These are phyloP conservation scores for Hoplostethus atlanticus DNA, from an alignment of 2,797 vertebrate genomes.

Conservation along the genomic window DNA sequence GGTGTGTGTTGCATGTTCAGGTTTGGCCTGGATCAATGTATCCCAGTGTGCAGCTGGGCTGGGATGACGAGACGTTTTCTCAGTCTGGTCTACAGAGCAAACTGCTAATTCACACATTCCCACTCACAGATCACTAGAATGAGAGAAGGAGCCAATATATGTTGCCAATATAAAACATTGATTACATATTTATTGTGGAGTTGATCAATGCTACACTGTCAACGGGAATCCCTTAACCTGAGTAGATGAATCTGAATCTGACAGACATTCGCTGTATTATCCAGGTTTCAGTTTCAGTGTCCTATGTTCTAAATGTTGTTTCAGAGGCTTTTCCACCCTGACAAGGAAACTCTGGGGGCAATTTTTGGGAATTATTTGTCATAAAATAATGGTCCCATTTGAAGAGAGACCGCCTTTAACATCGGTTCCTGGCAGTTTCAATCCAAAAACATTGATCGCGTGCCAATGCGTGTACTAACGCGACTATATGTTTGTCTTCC, in stretches of 20 bases:
- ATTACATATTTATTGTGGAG: too few relatives aligned
- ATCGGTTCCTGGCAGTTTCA: too few relatives aligned
- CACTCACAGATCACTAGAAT: neutral
- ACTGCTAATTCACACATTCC: neutral
- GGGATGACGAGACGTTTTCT: conserved; percentile 3
- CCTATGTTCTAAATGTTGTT: neutral
- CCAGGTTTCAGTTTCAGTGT: neutral
- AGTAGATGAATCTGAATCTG: too few relatives aligned
- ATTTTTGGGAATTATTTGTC: too few relatives aligned
- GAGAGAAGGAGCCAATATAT: neutral
- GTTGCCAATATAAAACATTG: too few relatives aligned
- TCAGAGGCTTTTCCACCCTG: neutral
- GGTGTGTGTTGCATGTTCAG: conserved; percentile 12
- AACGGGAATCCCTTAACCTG: too few relatives aligned
- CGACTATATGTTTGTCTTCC: conserved; percentile 66
- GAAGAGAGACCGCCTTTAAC: too few relatives aligned
- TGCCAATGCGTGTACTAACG: neutral
- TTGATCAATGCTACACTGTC: too few relatives aligned
- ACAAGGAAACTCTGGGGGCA: too few relatives aligned
- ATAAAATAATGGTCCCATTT: too few relatives aligned
- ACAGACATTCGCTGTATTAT: too few relatives aligned
- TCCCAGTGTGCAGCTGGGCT: conserved; percentile 40
- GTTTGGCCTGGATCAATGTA: conserved; percentile 21
- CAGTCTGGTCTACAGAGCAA: neutral
- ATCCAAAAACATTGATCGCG: too few relatives aligned